These are phyloP conservation scores for Enteromius mattozi DNA, from an alignment of 2,797 vertebrate species.

Conservation along the genomic window DNA sequence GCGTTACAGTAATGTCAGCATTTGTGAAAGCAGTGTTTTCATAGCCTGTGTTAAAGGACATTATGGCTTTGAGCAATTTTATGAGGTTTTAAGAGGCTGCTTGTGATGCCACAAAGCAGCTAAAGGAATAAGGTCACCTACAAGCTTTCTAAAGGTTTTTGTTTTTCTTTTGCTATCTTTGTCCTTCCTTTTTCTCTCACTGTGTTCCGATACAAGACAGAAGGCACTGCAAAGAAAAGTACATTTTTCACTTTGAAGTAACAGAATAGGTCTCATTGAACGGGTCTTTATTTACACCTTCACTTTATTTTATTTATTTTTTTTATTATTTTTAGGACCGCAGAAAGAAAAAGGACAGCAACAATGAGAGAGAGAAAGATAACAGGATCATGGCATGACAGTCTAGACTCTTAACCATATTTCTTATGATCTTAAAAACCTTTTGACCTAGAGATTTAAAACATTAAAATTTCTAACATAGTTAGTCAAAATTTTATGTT, in stretches of 20 bases:
- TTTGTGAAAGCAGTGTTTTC: conserved; percentile 2
- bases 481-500: too few relatives aligned
- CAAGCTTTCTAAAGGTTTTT: conserved; percentile 22
- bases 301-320: not conserved
- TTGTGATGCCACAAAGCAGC: not conserved
- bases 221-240: not conserved
- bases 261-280: not conserved
- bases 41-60: not conserved
- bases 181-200: conserved; percentile 1
- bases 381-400: not conserved
- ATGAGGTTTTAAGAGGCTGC: conserved; percentile 25
- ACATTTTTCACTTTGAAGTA: not conserved
- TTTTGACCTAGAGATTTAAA: not conserved
- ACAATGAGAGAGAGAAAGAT: not conserved
- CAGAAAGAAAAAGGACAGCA: not conserved
- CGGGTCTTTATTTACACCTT: not conserved
- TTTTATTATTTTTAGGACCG: not conserved
- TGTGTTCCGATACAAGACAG: not conserved
- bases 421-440: not conserved
- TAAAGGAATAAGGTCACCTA: conserved; percentile 18
- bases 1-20: not conserved
- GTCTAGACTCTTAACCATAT: not conserved
- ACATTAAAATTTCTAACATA: not conserved
- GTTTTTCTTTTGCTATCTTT: not conserved
- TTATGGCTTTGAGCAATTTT: conserved; percentile 15